Evolutionary conservation across 2,797 vertebrate species (phyloP).

Genomic region (Acanthis flammea): DNA sequence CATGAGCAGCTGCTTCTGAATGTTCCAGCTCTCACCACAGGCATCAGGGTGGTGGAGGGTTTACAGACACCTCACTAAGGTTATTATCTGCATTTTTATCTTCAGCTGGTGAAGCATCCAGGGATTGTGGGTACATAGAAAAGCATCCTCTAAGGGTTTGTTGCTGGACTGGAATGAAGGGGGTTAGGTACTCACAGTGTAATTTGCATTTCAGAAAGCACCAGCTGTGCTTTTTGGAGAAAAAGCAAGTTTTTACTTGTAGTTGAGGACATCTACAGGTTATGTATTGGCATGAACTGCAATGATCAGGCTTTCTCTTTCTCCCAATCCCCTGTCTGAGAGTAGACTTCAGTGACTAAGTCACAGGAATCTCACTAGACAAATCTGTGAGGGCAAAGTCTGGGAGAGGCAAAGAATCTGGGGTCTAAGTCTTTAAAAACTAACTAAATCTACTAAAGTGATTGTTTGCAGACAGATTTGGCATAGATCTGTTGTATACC

Average conservation of each 20-base stretch:
- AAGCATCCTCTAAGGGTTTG: neutral
- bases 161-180: neutral
- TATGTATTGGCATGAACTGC: neutral
- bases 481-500: neutral
- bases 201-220: neutral
- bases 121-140: neutral
- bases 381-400: neutral
- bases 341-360: neutral
- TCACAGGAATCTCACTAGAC: neutral
- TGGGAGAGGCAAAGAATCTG: neutral
- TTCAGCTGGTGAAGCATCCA: neutral
- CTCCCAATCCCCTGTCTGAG: neutral
- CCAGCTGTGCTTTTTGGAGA: neutral
- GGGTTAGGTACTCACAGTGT: neutral
- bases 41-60: neutral
- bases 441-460: neutral
- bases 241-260: neutral
- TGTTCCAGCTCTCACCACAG: neutral
- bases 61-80: neutral
- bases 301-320: neutral
- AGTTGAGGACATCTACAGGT: neutral
- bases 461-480: neutral
- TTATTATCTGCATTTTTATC: neutral
- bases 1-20: neutral
- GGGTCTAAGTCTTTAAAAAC: neutral